These are phyloP conservation scores for Clupea harengus DNA, from an alignment of 2,113 vertebrate genomes.

Conservation along the genomic window DNA sequence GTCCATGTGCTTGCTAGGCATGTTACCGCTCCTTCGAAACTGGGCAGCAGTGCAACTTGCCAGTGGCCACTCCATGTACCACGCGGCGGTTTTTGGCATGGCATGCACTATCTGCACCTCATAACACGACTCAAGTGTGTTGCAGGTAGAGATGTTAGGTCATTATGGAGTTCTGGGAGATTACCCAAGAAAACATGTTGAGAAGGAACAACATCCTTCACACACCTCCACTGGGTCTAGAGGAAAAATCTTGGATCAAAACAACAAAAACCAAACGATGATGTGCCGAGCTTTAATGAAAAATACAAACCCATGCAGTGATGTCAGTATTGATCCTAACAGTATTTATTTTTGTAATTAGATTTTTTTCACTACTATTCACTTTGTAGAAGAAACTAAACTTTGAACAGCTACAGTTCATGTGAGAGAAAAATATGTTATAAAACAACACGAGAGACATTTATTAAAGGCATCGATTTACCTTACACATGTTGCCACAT, in stretches of 20 bases:
- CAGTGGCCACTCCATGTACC: neutral
- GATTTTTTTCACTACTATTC: neutral
- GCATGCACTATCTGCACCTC: neutral
- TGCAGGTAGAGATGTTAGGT: neutral
- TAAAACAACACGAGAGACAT: neutral
- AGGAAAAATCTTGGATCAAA: neutral
- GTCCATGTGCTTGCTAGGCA: slow-evolving; percentile 32
- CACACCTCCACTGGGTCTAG: slow-evolving; percentile 16
- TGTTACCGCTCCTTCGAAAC: slow-evolving; percentile 38
- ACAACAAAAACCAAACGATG: neutral
- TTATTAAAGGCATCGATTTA: slow-evolving; percentile 5
- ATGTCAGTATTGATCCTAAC: neutral
- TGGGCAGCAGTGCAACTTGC: neutral
- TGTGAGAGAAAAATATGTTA: neutral
- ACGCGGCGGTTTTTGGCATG: neutral
- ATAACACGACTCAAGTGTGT: neutral
- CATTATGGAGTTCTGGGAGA: neutral
- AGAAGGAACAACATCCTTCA: slow-evolving; percentile 25
- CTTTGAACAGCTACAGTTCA: neutral
- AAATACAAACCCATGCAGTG: neutral
- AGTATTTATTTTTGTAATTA: neutral
- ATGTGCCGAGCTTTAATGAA: neutral
- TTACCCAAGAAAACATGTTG: neutral
- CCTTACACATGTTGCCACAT: neutral
- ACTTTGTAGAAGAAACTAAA: neutral